Evolutionary conservation across 2,888 invertebrate genomes (phyloP), one percentile per base, ranked within the genome.

Genomic region (Marronus borbonicus): DNA sequence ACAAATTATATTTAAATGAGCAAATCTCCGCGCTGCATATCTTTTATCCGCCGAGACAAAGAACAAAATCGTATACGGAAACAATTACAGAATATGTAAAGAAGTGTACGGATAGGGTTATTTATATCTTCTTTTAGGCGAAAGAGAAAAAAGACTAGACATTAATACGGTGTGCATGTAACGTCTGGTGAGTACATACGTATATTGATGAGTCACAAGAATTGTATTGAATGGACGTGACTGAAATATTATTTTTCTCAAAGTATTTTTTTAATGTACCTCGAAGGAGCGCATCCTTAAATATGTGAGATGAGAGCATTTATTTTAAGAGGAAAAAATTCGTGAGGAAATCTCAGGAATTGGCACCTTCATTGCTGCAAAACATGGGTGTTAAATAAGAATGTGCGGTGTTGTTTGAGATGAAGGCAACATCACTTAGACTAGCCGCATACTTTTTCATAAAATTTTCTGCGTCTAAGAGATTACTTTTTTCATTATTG

Each of bases 1-100:
- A 74, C 72, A 74, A 74, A 74, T 74, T 14, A 74, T 55, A 74
- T 74, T 74, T 55, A 74, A 74, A 74, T 74, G 72, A 74, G 58
- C 28, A 28, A 44, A 44, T 28, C 60, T 44, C 24, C 28, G 36
- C 49, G 39, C 14, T 60, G 28, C 44, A 60, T 74, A 60, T 44
- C 17, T 60, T 49, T 74, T 74, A 28, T 28, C 68, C 68, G 24
- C 17, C 20, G 24, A 62, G 24, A 28, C 24, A 28, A 68, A 12
- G 50, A 50, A 68, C 50, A n/a, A 28, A 49, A 28, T 49, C 39
- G 55, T 74, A 44, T 60, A 49, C 60, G 72, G 72, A 74, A 74
- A 74, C 72, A 74, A 74, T 74, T 74, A 58, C 17, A 20, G 72
- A 72, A 72, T 72, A 58, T 55, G 36, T 72, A 39, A 72, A 72